Conservation (phyloP, 2,888 invertebrate species). For the Dolichopus griseipennis region DNA sequence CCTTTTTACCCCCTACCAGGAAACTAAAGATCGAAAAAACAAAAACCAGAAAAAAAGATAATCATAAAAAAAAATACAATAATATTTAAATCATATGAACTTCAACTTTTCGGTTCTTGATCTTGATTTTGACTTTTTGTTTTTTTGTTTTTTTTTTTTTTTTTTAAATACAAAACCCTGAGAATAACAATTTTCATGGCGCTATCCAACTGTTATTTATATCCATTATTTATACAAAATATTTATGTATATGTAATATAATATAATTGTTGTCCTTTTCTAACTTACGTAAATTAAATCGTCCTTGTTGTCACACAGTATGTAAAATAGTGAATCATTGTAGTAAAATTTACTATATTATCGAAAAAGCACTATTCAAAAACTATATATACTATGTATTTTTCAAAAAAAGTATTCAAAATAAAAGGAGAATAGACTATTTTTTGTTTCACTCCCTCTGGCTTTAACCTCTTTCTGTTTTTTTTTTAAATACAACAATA, state of each 20-base stretch:
- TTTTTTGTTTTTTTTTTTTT: too few species aligned
- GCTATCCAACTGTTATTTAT: neutral
- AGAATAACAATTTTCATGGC: neutral
- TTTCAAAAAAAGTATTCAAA: too few species aligned
- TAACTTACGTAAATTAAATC: neutral
- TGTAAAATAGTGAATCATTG: neutral
- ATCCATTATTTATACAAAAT: neutral
- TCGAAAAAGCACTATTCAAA: neutral
- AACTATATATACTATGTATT: neutral
- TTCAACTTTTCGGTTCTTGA: slow-evolving; percentile 3
- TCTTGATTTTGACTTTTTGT: neutral
- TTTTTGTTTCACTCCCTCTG: too few species aligned
- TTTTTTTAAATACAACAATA: too few species aligned
- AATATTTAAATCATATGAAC: neutral
- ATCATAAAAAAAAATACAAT: neutral
- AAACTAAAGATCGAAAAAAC: too few species aligned
- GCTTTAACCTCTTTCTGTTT: too few species aligned
- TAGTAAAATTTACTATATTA: neutral
- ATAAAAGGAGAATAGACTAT: too few species aligned
- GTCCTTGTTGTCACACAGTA: neutral
- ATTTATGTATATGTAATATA: neutral
- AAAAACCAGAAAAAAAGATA: neutral
- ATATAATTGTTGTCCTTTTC: too few species aligned
- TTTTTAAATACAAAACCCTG: neutral
- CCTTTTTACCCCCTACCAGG: too few species aligned